phyloP scores from a whole-genome alignment of 2,113 vertebrate species.

The Daboia siamensis region DNA sequence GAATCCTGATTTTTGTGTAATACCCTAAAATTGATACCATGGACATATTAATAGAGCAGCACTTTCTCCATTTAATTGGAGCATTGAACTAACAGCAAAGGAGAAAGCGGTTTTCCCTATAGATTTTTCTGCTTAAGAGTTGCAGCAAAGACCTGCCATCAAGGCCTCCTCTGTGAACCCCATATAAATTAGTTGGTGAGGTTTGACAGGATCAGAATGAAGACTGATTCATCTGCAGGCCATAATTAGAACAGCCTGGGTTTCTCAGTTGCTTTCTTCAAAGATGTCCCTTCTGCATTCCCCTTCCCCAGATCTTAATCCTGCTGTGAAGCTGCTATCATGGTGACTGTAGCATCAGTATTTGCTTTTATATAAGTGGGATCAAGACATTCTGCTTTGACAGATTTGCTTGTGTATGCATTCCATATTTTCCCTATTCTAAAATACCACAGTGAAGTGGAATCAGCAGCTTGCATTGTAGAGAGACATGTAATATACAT shows the following conservation, averaged over 20 bases:
- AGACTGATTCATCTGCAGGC: slow-evolving; percentile 3
- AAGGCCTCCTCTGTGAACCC: neutral
- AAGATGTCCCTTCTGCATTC: neutral
- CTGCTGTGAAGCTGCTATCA: neutral
- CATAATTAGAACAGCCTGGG: slow-evolving; percentile 10
- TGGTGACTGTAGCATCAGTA: neutral
- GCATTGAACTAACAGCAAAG: neutral
- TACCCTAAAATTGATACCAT: neutral
- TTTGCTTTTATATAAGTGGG: neutral
- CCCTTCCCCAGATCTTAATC: neutral
- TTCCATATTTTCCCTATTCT: neutral
- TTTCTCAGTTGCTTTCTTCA: neutral
- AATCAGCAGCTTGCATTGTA: neutral
- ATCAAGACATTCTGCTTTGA: neutral
- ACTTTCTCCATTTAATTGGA: neutral
- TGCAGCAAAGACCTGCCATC: neutral
- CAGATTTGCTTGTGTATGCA: neutral
- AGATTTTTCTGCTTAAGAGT: neutral
- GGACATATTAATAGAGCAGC: neutral
- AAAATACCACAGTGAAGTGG: neutral
- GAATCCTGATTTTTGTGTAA: neutral
- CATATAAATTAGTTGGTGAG: neutral
- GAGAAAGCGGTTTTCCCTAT: neutral
- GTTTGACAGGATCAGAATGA: slow-evolving; percentile 16
- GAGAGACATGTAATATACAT: neutral